Base-by-base conservation (phyloP, 2,113 vertebrate genomes). In the Mionectes macconnelli region DNA sequence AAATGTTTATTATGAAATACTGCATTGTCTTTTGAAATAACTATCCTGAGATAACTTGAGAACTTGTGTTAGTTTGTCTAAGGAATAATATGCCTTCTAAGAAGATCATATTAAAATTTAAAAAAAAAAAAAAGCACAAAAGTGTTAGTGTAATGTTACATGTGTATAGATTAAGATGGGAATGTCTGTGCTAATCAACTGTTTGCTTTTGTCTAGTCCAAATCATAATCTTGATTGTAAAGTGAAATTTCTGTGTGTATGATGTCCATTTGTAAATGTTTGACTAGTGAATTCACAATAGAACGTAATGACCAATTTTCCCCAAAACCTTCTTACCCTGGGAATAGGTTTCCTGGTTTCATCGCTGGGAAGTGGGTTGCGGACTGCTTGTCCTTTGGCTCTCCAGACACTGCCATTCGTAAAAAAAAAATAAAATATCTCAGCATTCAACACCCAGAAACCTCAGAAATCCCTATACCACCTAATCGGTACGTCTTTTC, bases 1-100 rank as follows among this genome's bases (percentile, higher is more conserved):
- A 97, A 94, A 92, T 96, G 91, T 96, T 96, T 96, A 89, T 96
- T 96, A 96, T 93, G 73, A 96, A 96, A 91, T 96, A 97, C n/a
- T 96, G 64, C 55, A 52, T 97, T 97, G 92, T 96, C 86, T 97
- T 97, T 97, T 91, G 69, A 95, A 94, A 91, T 93, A 96, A 96
- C 87, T 97, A 86, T 97, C 96, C 91, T 97, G 95, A 96, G 60
- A 96, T 95, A 94, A 97, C 92, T 96, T 94, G 92, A 96, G 75
- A 92, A 94, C 77, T 95, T 93, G 88, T 95, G 84, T 84, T 95
- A 86, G 83, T 91, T 94, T 93, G 88, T 93, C 82, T 94, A 72
- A 97, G 72, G 45, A 84, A 92, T 85, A 92, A 93, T 85, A 85
- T 44, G 44, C 77, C 86, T 95, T 95, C 68, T 86, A 91, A 92